Conservation (phyloP, 2,797 vertebrate genomes). For the Acanthiza pusilla region DNA sequence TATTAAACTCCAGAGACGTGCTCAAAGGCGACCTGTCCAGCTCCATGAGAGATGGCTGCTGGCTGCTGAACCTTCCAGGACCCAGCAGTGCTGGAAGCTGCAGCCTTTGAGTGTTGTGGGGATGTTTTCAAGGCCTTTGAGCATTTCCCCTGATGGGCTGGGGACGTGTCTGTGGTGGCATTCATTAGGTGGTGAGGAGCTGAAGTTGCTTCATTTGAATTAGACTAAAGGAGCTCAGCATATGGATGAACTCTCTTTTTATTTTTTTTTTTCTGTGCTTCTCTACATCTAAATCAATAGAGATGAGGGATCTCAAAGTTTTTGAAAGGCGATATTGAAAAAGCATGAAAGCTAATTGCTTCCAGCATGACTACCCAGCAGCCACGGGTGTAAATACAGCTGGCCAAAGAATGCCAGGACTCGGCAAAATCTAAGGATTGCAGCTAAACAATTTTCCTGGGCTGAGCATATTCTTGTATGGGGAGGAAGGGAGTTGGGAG, state of each 20-base stretch:
- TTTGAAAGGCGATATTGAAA: constrained; percentile 43
- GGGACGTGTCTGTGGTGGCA: not conserved
- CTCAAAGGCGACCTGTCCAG: not conserved
- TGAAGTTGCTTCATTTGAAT: not conserved
- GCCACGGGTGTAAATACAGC: constrained; percentile 46
- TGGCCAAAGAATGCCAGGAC: constrained; percentile 34
- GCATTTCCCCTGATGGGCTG: not conserved
- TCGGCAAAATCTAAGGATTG: constrained; percentile 4
- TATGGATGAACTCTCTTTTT: not conserved
- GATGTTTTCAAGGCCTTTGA: not conserved
- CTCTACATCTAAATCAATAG: constrained; percentile 11
- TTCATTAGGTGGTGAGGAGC: not conserved
- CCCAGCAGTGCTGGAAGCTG: not conserved
- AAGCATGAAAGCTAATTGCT: constrained; percentile 46
- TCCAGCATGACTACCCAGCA: constrained; percentile 42
- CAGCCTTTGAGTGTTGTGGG: not conserved
- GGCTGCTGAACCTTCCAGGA: not conserved
- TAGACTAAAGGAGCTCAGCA: not conserved
- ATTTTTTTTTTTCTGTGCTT: not conserved
- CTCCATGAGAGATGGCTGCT: not conserved
- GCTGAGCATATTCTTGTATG: not conserved
- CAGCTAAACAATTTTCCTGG: constrained; percentile 25
- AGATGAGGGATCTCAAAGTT: constrained; percentile 36
- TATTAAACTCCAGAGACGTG: not conserved
- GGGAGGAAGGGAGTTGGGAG: not conserved